These are phyloP conservation scores for Furnarius figulus DNA, from an alignment of 2,113 vertebrate genomes.

Conservation along the genomic window DNA sequence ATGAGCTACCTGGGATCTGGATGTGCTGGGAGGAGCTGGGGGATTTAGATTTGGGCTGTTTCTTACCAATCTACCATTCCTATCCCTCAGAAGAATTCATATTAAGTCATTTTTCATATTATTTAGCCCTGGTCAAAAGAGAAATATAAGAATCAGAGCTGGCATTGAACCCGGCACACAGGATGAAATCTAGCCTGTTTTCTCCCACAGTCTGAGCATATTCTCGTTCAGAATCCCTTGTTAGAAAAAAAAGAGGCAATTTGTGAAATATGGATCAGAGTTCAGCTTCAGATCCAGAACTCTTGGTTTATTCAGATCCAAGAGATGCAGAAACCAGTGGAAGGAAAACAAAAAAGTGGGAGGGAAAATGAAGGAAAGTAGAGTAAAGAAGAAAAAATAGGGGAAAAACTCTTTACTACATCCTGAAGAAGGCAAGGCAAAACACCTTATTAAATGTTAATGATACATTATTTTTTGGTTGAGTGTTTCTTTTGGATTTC, in stretches of 20 bases:
- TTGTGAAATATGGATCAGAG: background rate
- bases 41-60: background rate
- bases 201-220: background rate
- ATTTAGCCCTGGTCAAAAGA: background rate
- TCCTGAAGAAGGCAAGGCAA: background rate
- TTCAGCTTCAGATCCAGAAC: background rate
- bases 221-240: background rate
- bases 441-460: background rate
- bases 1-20: background rate
- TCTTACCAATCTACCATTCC: background rate
- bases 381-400: background rate
- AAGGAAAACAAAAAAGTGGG: background rate
- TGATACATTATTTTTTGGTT: background rate
- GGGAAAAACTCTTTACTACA: background rate
- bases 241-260: background rate
- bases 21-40: fast-evolving
- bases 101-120: background rate
- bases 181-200: background rate
- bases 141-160: background rate
- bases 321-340: background rate
- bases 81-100: background rate
- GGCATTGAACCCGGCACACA: background rate
- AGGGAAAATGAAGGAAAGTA: background rate
- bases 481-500: background rate
- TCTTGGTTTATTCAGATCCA: background rate